Evolutionary conservation across 2,113 vertebrate genomes (phyloP).

Genomic region (Boleophthalmus pectinirostris): DNA sequence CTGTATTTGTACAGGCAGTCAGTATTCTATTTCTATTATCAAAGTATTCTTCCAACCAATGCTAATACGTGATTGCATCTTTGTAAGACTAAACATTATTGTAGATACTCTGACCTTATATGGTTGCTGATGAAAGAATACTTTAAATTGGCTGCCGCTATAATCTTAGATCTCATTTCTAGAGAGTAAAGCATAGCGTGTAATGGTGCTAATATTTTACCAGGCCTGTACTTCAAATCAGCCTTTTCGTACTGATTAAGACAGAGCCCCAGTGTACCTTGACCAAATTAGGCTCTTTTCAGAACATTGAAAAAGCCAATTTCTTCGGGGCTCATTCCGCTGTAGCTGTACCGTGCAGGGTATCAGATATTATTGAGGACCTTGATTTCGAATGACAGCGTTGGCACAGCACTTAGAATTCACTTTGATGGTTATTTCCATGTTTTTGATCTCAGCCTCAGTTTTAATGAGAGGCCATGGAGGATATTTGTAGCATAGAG

Average conservation of each 20-base stretch:
- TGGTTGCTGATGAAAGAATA: neutral
- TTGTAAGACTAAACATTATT: no score
- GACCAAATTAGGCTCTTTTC: conserved; percentile 33
- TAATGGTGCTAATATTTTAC: conserved; percentile 39
- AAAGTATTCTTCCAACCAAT: no score
- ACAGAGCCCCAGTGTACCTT: conserved; percentile 9
- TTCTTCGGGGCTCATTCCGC: conserved; percentile 8
- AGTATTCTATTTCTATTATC: no score
- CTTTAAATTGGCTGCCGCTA: neutral
- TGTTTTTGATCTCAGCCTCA: conserved; percentile 56
- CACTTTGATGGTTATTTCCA: conserved; percentile 54
- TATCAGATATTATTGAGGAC: conserved; percentile 24
- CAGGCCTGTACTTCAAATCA: conserved; percentile 24
- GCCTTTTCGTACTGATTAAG: conserved; percentile 30
- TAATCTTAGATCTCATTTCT: neutral
- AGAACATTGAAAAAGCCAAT: conserved; percentile 7
- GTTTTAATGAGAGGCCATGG: conserved; percentile 45
- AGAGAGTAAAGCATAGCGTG: conserved; percentile 6
- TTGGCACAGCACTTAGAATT: conserved; percentile 30
- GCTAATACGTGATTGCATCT: no score
- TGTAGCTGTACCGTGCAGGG: conserved; percentile 14
- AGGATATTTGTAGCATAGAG: conserved; percentile 37
- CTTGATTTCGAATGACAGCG: conserved; percentile 54
- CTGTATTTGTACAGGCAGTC: no score
- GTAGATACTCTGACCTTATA: neutral